A percentile compares a stretch with the other conserved stretches of the same genome.
Conservation (phyloP, 2,797 vertebrate genomes). For the Melanotaenia boesemani region DNA sequence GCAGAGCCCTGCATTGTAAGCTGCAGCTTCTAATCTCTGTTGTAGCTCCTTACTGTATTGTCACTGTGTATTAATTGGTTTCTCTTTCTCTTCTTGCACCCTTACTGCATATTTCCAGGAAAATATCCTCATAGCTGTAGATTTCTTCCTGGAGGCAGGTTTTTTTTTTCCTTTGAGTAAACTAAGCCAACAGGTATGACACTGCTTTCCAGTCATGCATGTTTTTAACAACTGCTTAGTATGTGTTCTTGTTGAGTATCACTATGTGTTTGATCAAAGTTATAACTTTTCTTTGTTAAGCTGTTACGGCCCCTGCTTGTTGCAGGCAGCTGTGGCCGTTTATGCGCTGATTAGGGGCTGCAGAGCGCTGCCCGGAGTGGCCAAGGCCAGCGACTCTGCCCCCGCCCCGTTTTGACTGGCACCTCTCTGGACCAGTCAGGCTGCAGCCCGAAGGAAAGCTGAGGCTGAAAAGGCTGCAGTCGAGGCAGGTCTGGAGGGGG, state of each 20-base stretch:
- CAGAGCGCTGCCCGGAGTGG: no score
- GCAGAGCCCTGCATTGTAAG: not conserved
- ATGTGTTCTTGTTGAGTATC: constrained; percentile 2
- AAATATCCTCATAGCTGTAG: not conserved
- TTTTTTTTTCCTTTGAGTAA: not conserved
- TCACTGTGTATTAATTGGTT: not conserved
- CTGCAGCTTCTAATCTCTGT: not conserved
- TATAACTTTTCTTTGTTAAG: not conserved
- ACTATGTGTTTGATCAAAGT: not conserved
- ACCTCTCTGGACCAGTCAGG: no score
- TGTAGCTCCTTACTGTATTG: not conserved
- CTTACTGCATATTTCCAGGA: not conserved
- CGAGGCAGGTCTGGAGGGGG: no score
- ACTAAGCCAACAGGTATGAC: not conserved
- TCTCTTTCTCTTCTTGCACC: not conserved
- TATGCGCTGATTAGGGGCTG: no score
- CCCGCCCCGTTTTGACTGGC: no score
- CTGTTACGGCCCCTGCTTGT: no score
- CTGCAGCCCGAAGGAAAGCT: no score
- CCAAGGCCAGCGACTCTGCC: no score
- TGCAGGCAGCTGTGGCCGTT: no score
- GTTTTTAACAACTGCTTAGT: not conserved
- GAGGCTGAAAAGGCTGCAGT: no score
- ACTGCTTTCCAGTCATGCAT: not conserved
- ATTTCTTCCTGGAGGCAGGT: not conserved